Evolutionary conservation across 2,888 invertebrate species (phyloP).

Genomic region (Zeuzera pyrina): DNA sequence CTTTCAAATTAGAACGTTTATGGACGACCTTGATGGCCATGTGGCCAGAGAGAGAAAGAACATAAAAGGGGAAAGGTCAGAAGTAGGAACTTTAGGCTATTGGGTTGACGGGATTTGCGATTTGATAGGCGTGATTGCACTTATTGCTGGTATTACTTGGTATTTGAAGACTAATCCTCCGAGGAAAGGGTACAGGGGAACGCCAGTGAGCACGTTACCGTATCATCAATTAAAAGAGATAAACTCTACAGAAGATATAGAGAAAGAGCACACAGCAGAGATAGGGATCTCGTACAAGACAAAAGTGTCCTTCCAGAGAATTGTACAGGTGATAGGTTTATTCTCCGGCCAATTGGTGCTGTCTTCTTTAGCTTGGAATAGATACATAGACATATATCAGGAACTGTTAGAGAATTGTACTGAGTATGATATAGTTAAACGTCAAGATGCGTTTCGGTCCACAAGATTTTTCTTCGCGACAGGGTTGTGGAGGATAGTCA

Average conservation of each 20-base stretch:
- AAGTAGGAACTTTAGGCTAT: conserved; percentile 86
- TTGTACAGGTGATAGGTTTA: conserved; percentile 76
- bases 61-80: conserved; percentile 83
- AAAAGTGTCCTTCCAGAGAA: conserved; percentile 77
- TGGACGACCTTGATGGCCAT: conserved; percentile 90
- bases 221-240: conserved; percentile 62
- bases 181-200: conserved; percentile 77
- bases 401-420: conserved; percentile 78
- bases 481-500: conserved; percentile 83
- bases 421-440: conserved; percentile 60
- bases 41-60: conserved; percentile 85
- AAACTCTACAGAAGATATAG: conserved; percentile 55
- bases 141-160: conserved; percentile 79
- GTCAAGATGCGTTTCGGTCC: conserved; percentile 78
- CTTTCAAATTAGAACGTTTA: conserved; percentile 85
- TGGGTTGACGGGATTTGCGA: conserved; percentile 89
- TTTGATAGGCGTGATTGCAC: conserved; percentile 80
- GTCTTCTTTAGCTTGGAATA: conserved; percentile 87
- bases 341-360: conserved; percentile 81
- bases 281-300: conserved; percentile 77
- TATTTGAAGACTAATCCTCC: conserved; percentile 83
- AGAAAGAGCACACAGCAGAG: conserved; percentile 53
- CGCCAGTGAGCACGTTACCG: conserved; percentile 74
- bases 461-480: conserved; percentile 81
- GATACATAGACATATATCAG: conserved; percentile 86